A percentile compares a stretch with the other conserved stretches of the same genome.
These are phyloP conservation scores for Diarsia dahlii DNA, from an alignment of 2,888 invertebrate species.

Conservation along the genomic window DNA sequence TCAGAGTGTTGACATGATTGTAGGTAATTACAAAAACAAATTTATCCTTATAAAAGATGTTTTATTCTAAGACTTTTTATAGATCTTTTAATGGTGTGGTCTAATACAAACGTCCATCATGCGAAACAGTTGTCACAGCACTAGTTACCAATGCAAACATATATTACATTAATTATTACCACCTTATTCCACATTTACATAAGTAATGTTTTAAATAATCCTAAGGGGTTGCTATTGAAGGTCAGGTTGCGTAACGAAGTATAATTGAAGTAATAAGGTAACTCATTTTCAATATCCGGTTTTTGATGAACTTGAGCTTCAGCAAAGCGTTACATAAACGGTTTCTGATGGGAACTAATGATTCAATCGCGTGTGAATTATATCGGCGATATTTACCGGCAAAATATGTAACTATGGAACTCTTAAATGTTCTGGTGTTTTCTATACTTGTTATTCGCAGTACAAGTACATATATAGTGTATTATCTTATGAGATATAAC, in stretches of 20 bases:
- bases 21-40: no score
- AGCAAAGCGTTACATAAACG: constrained; percentile 17
- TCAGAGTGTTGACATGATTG: no score
- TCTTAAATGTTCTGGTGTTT: background rate
- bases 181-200: background rate
- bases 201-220: background rate
- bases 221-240: background rate
- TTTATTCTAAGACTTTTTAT: background rate
- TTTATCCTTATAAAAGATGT: no score
- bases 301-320: background rate
- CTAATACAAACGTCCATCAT: background rate
- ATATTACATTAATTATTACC: background rate
- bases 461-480: no score
- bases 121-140: background rate
- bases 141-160: no score
- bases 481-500: no score
- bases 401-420: background rate
- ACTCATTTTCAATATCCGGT: constrained; percentile 3
- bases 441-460: no score
- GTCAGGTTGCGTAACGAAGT: background rate
- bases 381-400: background rate
- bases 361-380: constrained; percentile 31
- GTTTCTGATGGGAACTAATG: constrained; percentile 35
- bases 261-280: background rate
- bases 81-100: background rate